phyloP scores from a whole-genome alignment of 1,140 invertebrate genomes.

The Listronotus oregonensis region DNA sequence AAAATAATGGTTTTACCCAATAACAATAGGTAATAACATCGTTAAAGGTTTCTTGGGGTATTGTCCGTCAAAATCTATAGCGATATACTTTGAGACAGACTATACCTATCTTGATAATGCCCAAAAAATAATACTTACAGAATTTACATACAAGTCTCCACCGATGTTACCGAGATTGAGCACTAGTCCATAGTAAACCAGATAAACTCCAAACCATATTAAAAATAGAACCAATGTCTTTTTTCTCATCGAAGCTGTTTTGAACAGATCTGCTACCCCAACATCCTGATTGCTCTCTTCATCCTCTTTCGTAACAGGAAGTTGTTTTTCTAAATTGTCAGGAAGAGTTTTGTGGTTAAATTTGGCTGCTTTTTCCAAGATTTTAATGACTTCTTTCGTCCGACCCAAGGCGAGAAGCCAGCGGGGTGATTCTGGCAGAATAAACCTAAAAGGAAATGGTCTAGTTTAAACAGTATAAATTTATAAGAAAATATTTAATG shows the following conservation, averaged over 20 bases:
- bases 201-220: slow-evolving; percentile 74
- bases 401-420: slow-evolving; percentile 80
- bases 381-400: slow-evolving; percentile 68
- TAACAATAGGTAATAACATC: too few relatives aligned
- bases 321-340: slow-evolving; percentile 66
- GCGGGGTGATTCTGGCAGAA: slow-evolving; percentile 82
- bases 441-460: slow-evolving; percentile 62
- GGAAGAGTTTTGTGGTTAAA: slow-evolving; percentile 67
- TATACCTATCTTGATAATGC: too few relatives aligned
- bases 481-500: too few relatives aligned
- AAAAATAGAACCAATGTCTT: slow-evolving; percentile 69
- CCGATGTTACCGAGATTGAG: slow-evolving; percentile 73
- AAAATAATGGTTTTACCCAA: too few relatives aligned
- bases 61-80: too few relatives aligned
- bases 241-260: slow-evolving; percentile 64
- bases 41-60: too few relatives aligned
- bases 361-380: slow-evolving; percentile 70
- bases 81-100: too few relatives aligned
- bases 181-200: slow-evolving; percentile 74
- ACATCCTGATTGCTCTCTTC: slow-evolving; percentile 55
- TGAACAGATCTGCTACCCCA: slow-evolving; percentile 66
- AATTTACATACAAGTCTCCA: slow-evolving; percentile 72
- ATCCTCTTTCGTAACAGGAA: slow-evolving; percentile 54
- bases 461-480: too few relatives aligned
- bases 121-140: slow-evolving; percentile 57